phyloP scores from a whole-genome alignment of 1,140 invertebrate species.

The Glossosoma conforme region DNA sequence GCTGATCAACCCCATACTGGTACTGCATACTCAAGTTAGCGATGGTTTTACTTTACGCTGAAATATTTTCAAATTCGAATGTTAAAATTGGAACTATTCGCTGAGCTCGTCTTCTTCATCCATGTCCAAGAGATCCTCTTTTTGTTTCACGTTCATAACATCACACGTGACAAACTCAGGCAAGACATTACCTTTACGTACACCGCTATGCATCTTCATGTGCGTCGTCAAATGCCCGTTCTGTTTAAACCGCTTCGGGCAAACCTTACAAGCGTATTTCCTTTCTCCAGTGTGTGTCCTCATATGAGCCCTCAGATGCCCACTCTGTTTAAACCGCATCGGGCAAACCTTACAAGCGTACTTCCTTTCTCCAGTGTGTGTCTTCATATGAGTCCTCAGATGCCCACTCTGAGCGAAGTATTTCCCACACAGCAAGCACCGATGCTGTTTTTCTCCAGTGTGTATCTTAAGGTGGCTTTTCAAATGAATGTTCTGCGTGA shows the following conservation, averaged over 20 bases:
- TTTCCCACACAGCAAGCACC: conserved; percentile 60
- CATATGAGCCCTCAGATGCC: conserved; percentile 20
- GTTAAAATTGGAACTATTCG: no score
- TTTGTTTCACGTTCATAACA: no score
- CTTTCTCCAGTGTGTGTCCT: conserved; percentile 53
- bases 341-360: conserved; percentile 51
- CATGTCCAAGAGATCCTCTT: no score
- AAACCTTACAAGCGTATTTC: conserved; percentile 52
- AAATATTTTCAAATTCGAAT: no score
- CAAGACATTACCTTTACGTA: no score
- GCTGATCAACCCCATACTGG: no score
- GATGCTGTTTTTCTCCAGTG: conserved; percentile 56
- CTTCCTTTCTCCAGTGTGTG: conserved; percentile 60
- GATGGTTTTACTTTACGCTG: no score
- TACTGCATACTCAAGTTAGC: no score
- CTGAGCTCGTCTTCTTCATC: no score
- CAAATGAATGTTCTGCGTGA: conserved; percentile 71
- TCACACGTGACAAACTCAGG: no score
- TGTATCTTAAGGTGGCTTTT: conserved; percentile 71
- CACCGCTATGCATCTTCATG: conserved; percentile 16
- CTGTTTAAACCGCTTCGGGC: conserved; percentile 32
- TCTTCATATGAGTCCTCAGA: conserved; percentile 44
- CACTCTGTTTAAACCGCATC: conserved; percentile 28
- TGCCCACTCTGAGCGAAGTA: conserved; percentile 48
- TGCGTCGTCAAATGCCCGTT: conserved; percentile 23